Base-by-base conservation (phyloP, 1,140 invertebrate genomes). In the Hyposmocoma kahamanoa region DNA sequence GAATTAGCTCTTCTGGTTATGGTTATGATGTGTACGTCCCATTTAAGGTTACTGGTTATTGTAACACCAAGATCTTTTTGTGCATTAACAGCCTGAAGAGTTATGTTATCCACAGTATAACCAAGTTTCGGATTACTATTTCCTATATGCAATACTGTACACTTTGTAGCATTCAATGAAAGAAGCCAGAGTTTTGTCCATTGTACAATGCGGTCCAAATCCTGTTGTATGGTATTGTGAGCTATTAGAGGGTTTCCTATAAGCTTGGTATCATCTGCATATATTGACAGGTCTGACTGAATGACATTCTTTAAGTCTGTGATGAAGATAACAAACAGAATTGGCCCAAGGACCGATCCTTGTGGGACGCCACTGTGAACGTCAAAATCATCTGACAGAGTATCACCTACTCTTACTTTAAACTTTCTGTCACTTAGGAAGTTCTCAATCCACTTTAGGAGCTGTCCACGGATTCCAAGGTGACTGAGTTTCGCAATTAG, bases 361-460 rank as follows among this genome's bases (percentile, higher is more conserved):
- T 48, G 46, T 13, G 22, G 46, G n/a, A 48, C 38, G 1, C 46
- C 46, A 22, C 46, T 48, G 13, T 26, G 13, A 8, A 48, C 19
- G 3, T 22, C 38, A 18, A 20, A 15, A 9, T 13, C 13, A 15
- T 48, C 32, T 13, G 46, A 48, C 11, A 48, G 18, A 4, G 15
- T 20, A 13, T 47, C 45, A 18, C 30, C 53, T 1, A 58, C 41
- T 44, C 52, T 52, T 10, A 55, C 53, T 18, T 18, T 10, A 26
- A 50, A 47, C 8, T 10, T 34, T 46, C 28, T 43, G n/a, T 34
- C 15, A 10, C 45, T 13, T 18, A 56, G 26, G 22, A 56, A 56
- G 13, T 8, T 30, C 20, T 22, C 22, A n/a, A 56, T 46, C 53
- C 53, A 52, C n/a, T 11, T n/a, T 11, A 56, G 53, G 22, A 52